phyloP scores from a whole-genome alignment of 2,797 vertebrate species.

The Hirundo rustica region DNA sequence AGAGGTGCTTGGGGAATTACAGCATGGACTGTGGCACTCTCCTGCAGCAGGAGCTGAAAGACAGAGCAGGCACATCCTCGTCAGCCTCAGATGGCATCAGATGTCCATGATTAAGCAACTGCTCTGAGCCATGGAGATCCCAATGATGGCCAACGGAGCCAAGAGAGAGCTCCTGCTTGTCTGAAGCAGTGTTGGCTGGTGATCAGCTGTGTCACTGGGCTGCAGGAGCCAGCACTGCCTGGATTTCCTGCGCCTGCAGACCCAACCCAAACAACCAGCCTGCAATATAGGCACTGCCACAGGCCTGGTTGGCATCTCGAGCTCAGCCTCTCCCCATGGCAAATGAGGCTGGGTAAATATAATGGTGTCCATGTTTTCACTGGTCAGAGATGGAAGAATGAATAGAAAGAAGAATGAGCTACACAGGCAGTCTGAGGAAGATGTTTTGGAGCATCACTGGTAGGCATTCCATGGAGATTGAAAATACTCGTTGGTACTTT shows the following conservation, averaged over 20 bases:
- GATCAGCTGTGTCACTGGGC: not conserved
- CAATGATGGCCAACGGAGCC: fast-evolving
- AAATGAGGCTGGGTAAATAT: not conserved
- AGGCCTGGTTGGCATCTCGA: not conserved
- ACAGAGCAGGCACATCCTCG: not conserved
- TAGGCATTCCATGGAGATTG: not conserved
- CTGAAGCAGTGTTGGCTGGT: not conserved
- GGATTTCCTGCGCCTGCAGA: not conserved
- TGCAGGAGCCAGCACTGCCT: not conserved
- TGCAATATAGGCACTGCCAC: not conserved
- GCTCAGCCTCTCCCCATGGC: not conserved
- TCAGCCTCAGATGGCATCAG: not conserved
- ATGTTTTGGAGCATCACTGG: not conserved
- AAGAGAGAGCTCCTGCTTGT: not conserved
- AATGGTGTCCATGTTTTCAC: not conserved
- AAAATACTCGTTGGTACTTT: not conserved
- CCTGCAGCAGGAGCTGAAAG: not conserved
- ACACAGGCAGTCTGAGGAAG: not conserved
- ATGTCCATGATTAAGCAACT: not conserved
- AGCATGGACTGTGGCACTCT: fast-evolving
- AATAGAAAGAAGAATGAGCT: not conserved
- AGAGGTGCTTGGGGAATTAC: not conserved
- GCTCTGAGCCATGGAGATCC: not conserved
- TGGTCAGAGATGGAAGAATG: not conserved
- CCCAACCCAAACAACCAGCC: not conserved